Evolutionary conservation across 2,888 invertebrate species (phyloP).

Genomic region (Siphlonurus alternatus): DNA sequence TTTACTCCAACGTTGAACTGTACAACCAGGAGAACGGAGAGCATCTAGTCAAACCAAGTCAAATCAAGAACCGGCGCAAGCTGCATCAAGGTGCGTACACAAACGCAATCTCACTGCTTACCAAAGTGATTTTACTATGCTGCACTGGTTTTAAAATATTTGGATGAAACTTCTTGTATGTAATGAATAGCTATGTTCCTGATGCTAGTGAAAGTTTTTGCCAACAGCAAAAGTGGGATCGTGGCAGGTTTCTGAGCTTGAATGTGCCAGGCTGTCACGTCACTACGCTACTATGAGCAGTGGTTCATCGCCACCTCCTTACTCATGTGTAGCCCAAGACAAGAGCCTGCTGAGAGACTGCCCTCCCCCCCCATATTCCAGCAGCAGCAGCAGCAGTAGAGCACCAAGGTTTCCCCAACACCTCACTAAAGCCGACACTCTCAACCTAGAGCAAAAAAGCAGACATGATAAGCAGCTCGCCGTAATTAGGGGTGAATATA

Average conservation of each 20-base stretch:
- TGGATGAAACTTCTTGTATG: no score
- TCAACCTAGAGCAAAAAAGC: slow-evolving; percentile 13
- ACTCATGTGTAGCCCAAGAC: slow-evolving; percentile 12
- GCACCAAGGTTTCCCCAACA: slow-evolving; percentile 6
- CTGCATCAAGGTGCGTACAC: slow-evolving; percentile 35
- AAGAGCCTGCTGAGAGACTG: slow-evolving; percentile 7
- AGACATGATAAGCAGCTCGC: slow-evolving; percentile 5
- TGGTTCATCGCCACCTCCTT: slow-evolving; percentile 13
- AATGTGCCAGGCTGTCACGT: slow-evolving; percentile 7
- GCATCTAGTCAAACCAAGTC: slow-evolving; percentile 28
- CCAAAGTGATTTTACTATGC: slow-evolving; percentile 10
- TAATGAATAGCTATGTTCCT: slow-evolving; percentile 9
- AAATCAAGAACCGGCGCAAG: slow-evolving; percentile 26
- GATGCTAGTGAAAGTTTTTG: slow-evolving; percentile 22
- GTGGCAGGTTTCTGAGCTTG: slow-evolving; percentile 14
- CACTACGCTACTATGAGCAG: slow-evolving; percentile 9
- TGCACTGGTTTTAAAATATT: no score
- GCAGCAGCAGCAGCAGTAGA: slow-evolving; percentile 5
- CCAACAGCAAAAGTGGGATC: slow-evolving; percentile 16
- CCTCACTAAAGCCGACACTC: slow-evolving; percentile 16
- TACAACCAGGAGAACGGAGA: slow-evolving; percentile 39
- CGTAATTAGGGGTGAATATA: slow-evolving; percentile 13
- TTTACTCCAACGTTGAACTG: slow-evolving; percentile 43
- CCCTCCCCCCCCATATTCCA: slow-evolving; percentile 11
- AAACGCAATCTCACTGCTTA: slow-evolving; percentile 6